Evolutionary conservation across 2,797 vertebrate species (phyloP).

Genomic region (Rhynchonycteris naso): DNA sequence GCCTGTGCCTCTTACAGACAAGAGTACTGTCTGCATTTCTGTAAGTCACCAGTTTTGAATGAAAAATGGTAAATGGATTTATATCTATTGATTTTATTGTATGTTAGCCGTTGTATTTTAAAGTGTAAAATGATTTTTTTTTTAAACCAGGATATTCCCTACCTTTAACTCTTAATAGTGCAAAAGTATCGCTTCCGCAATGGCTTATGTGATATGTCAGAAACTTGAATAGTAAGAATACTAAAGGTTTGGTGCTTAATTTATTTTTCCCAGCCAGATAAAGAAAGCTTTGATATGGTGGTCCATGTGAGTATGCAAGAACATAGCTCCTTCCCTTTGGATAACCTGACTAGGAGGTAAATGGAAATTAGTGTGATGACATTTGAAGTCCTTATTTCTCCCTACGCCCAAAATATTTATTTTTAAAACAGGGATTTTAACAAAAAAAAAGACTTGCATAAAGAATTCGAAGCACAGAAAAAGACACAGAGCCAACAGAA

Average conservation of each 20-base stretch:
- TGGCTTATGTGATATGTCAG: slow-evolving; percentile 71
- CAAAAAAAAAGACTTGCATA: slow-evolving; percentile 40
- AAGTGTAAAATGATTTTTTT: slow-evolving; percentile 65
- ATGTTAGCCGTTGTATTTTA: slow-evolving; percentile 80
- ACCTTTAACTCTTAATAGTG: slow-evolving; percentile 52
- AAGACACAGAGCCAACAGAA: slow-evolving; percentile 65
- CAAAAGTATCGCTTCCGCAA: slow-evolving; percentile 74
- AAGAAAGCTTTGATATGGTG: slow-evolving; percentile 20
- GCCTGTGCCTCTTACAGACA: slow-evolving; percentile 76
- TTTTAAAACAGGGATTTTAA: slow-evolving; percentile 46
- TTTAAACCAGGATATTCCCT: slow-evolving; percentile 41
- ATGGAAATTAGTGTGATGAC: slow-evolving; percentile 9
- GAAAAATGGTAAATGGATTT: slow-evolving; percentile 84
- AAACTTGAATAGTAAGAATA: slow-evolving; percentile 62
- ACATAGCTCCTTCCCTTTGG: not conserved
- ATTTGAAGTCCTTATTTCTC: slow-evolving; percentile 40
- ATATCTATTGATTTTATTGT: slow-evolving; percentile 74
- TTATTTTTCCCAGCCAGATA: slow-evolving; percentile 30
- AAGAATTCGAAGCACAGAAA: slow-evolving; percentile 69
- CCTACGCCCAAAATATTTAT: not conserved
- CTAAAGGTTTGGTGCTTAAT: slow-evolving; percentile 62
- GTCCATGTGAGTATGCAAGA: not conserved
- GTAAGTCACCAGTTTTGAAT: slow-evolving; percentile 83
- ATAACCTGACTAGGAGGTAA: not conserved
- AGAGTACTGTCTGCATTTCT: slow-evolving; percentile 79